Base-by-base conservation (phyloP, 2,888 invertebrate genomes). In the Laspeyria flexula region DNA sequence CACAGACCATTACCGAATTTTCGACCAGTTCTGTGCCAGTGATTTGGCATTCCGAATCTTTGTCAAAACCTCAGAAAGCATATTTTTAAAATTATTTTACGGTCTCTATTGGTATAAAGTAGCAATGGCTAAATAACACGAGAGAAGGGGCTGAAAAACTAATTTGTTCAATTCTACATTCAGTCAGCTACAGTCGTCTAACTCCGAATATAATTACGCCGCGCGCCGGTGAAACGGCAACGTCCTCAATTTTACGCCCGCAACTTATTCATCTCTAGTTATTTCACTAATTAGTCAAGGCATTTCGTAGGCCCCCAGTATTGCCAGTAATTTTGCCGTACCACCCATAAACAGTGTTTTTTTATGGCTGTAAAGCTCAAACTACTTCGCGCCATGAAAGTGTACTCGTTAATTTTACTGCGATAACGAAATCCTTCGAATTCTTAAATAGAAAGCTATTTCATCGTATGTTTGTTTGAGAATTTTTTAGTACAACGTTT, bases 201-300 rank as follows among this genome's bases (percentile, higher is more conserved):
- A 21, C 21, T 21, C 21, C 21, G 5, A 25, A 25, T 7, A 25
- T 25, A 25, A 25, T 25, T 25, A 25, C 25, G 25, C 7, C n/a
- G n/a, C n/a, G n/a, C n/a, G n/a, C n/a, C n/a, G 7, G 23, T 51
- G 27, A 21, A 47, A 46, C 46, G 42, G 29, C 47, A 37, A n/a
- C n/a, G n/a, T 54, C 12, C 23, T 47, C 27, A 25, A 21, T 44
- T 59, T 47, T 15, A 59, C 37, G 49, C 30, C 40, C 44, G 44
- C 49, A 55, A 47, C 48, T 18, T 54, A 49, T 53, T 43, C 49
- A 43, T 54, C 42, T 55, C 46, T 43, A 52, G 45, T 39, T 46
- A 63, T 57, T 58, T 50, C 30, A 50, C 45, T 53, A 71, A 68
- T 71, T 68, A 60, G 68, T 42, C 39, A 41, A 37, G 43, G 38